Evolutionary conservation across 2,888 invertebrate species (phyloP).

Genomic region (Caenorhabditis sp.): DNA sequence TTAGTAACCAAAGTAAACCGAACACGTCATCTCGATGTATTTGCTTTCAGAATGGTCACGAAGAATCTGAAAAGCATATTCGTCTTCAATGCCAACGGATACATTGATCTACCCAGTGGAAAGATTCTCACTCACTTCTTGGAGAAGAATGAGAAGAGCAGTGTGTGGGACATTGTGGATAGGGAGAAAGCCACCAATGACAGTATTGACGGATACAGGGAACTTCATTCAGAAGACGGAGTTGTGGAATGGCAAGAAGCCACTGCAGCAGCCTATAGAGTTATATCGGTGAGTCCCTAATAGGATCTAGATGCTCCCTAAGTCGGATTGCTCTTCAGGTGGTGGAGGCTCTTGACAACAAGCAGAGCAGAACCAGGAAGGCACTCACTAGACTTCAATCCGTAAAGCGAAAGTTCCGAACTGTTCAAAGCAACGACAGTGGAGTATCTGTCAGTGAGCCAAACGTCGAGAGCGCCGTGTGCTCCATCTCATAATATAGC

Average conservation of each 20-base stretch:
- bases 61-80: conserved; percentile 73
- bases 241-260: conserved; percentile 70
- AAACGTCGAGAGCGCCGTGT: conserved; percentile 67
- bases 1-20: conserved; percentile 40
- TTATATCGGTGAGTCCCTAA: conserved; percentile 63
- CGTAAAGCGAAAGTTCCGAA: conserved; percentile 64
- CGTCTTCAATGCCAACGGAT: conserved; percentile 77
- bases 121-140: conserved; percentile 76
- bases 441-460: conserved; percentile 69
- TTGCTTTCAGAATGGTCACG: conserved; percentile 72
- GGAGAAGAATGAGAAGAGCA: conserved; percentile 78
- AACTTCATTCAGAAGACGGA: conserved; percentile 70
- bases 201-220: conserved; percentile 76
- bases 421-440: conserved; percentile 71
- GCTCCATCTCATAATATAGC: conserved; percentile 59
- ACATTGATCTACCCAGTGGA: conserved; percentile 71
- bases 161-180: conserved; percentile 76
- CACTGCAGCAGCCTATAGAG: conserved; percentile 60
- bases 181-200: conserved; percentile 66
- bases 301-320: too few species aligned
- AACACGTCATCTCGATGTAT: neutral
- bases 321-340: conserved; percentile 65
- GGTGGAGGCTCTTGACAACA: conserved; percentile 64
- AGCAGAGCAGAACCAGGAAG: conserved; percentile 61
- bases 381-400: conserved; percentile 67